Percentiles rank a stretch among this genome's conserved stretches.
Evolutionary conservation across 2,113 vertebrate species (phyloP).

Genomic region (Piaya cayana): DNA sequence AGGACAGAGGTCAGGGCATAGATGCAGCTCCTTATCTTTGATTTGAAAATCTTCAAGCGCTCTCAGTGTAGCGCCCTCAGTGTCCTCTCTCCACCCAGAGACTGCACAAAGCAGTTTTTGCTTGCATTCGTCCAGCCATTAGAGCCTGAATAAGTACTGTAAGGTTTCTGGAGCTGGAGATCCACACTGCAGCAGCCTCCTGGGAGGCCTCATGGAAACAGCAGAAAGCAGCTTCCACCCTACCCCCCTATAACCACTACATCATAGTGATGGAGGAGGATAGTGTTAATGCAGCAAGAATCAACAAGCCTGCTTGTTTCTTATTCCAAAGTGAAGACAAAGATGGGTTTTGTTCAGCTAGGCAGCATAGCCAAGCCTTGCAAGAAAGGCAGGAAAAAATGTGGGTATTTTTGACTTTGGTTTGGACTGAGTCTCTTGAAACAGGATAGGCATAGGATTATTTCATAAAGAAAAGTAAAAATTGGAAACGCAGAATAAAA

Average conservation of each 20-base stretch:
- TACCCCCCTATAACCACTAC: neutral
- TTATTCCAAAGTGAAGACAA: neutral
- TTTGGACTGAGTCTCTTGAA: neutral
- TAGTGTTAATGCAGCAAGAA: neutral
- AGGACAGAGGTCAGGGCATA: neutral
- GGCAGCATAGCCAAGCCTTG: neutral
- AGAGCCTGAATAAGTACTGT: neutral
- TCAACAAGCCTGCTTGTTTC: slow-evolving; percentile 44
- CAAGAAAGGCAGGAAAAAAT: neutral
- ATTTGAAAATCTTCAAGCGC: neutral
- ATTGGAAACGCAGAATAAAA: neutral
- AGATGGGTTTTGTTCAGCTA: slow-evolving; percentile 41
- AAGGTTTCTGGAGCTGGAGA: neutral
- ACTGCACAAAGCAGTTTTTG: rapidly evolving
- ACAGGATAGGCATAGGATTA: neutral
- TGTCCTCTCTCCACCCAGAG: neutral
- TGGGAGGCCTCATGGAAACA: neutral
- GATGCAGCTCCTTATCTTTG: neutral
- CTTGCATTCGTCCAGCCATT: rapidly evolving
- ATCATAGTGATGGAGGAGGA: neutral
- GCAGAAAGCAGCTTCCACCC: neutral
- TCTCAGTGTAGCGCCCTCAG: neutral
- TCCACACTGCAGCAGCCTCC: neutral
- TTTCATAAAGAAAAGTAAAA: neutral
- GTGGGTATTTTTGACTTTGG: neutral